phyloP scores from a whole-genome alignment of 2,113 vertebrate species.

The Paradisaea rubra region DNA sequence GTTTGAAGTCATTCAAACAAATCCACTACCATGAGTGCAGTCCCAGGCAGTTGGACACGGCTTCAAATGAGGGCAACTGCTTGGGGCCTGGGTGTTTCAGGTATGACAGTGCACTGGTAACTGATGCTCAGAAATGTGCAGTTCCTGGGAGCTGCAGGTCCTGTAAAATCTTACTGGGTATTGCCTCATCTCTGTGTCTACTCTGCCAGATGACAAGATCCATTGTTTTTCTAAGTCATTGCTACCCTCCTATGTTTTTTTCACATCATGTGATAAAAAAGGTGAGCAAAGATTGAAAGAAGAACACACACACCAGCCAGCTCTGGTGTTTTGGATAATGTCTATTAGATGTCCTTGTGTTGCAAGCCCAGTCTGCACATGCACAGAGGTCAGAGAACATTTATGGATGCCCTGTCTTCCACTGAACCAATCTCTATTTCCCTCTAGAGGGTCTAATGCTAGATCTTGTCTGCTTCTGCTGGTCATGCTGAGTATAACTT shows the following conservation, averaged over 20 bases:
- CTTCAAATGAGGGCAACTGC: background rate
- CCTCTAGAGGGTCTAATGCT: background rate
- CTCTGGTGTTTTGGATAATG: background rate
- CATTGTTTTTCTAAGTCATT: background rate
- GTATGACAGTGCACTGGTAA: background rate
- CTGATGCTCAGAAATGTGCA: background rate
- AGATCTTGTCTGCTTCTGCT: background rate
- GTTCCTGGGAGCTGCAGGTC: background rate
- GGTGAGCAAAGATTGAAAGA: background rate
- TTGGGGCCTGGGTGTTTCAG: background rate
- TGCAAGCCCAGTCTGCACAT: background rate
- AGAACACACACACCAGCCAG: background rate
- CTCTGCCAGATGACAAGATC: background rate
- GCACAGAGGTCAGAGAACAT: rapidly evolving
- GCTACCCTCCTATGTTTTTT: rapidly evolving
- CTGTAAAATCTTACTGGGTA: background rate
- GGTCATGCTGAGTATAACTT: background rate
- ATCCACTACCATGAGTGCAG: background rate
- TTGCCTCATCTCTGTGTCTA: background rate
- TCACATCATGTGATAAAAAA: background rate
- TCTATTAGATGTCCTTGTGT: background rate
- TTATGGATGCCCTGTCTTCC: background rate
- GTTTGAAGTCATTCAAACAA: background rate
- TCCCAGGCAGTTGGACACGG: rapidly evolving
- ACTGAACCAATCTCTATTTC: background rate